These are phyloP conservation scores for Caretta caretta DNA, from an alignment of 2,113 vertebrate species.

Conservation along the genomic window DNA sequence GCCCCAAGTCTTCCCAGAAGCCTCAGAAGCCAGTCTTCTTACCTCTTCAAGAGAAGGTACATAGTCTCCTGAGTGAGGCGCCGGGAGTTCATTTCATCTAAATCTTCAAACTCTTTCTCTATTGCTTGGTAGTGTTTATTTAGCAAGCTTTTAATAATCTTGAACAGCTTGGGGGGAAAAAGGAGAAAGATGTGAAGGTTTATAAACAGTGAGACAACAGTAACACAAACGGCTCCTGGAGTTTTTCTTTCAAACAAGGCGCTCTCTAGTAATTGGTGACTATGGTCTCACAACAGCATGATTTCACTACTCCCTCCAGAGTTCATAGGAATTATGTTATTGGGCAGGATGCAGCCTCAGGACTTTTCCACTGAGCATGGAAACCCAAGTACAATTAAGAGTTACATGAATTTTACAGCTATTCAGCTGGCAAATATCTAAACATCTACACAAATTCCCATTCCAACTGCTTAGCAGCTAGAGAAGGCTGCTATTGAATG, in stretches of 20 bases:
- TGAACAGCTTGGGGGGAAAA: slow-evolving; percentile 27
- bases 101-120: slow-evolving; percentile 60
- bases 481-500: neutral
- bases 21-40: neutral
- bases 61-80: slow-evolving; percentile 33
- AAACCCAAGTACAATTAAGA: neutral
- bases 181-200: neutral
- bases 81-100: slow-evolving; percentile 53
- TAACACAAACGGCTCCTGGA: neutral
- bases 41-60: slow-evolving; percentile 57
- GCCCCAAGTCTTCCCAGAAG: neutral
- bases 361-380: neutral
- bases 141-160: slow-evolving; percentile 55
- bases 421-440: neutral
- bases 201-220: neutral
- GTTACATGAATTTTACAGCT: neutral
- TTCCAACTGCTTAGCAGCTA: neutral
- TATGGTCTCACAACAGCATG: neutral
- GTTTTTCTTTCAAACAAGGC: neutral
- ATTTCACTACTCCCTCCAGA: neutral
- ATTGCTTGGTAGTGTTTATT: slow-evolving; percentile 22
- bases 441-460: neutral
- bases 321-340: neutral
- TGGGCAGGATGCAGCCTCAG: neutral
- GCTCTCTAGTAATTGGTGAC: neutral